Conservation (phyloP, 1,140 invertebrate genomes). For the Leguminivora glycinivorella region DNA sequence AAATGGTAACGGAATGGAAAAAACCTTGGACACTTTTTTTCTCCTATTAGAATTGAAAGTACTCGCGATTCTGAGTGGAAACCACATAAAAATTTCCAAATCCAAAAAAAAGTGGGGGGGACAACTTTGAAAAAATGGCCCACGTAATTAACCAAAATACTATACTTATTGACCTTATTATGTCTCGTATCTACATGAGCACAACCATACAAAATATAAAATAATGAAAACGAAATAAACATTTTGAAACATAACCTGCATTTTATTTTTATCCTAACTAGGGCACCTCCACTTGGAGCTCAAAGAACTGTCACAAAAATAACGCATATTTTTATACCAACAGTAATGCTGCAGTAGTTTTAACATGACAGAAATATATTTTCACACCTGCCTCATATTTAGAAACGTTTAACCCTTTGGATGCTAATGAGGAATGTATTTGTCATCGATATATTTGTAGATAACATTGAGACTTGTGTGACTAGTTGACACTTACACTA, state of each 20-base stretch:
- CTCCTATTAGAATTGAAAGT: too few relatives aligned
- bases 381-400: neutral
- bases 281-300: neutral
- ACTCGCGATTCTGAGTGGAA: too few relatives aligned
- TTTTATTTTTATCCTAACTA: neutral
- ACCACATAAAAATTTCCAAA: too few relatives aligned
- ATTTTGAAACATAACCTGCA: neutral
- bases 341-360: neutral
- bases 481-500: neutral
- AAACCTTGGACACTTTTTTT: too few relatives aligned
- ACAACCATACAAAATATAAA: neutral
- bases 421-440: slow-evolving; percentile 12
- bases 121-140: too few relatives aligned
- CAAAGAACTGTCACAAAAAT: neutral
- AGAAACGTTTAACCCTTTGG: neutral
- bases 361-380: neutral
- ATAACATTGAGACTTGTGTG: neutral
- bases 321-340: neutral
- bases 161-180: too few relatives aligned
- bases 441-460: neutral
- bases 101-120: too few relatives aligned
- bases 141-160: too few relatives aligned
- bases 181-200: too few relatives aligned
- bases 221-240: neutral
- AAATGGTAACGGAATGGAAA: too few relatives aligned